Base-by-base conservation (phyloP, 2,888 invertebrate species). In the Acholoe squamosa region DNA sequence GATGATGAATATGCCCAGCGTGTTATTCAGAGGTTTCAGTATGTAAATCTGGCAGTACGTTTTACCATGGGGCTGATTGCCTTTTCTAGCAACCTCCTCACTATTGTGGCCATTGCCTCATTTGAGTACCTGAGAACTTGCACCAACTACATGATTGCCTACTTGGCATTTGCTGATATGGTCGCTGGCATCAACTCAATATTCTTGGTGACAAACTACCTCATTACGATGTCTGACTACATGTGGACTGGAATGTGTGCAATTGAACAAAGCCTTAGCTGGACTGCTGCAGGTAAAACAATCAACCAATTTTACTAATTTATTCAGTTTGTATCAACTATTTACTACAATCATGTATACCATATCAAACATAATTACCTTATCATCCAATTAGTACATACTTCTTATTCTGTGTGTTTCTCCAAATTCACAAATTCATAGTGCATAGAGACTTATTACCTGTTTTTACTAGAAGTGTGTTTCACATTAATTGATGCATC, bases 91-190 rank as follows among this genome's bases (percentile, higher is more conserved):
- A 71, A 71, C 25, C n/a, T 16, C 16, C 71, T 71, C 25, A 71
- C 71, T n/a, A 25, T 71, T 10, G 25, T 71, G 71, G n/a, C 71
- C 71, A 71, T 71, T 25, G 25, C 25, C 7, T 25, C n/a, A 16
- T 71, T 19, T 25, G 71, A 71, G 71, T 19, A 71, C 71, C 71
- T 71, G n/a, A 16, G n/a, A 10, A n/a, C 71, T n/a, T 71, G 71
- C 71, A 71, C 71, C 71, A 71, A 71, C 71, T 71, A 71, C 71
- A 16, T 71, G 22, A 25, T 71, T 25, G 71, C 71, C n/a, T 10
- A 10, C 12, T 25, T 71, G n/a, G 71, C n/a, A 16, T 10, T 71
- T 12, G 71, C 71, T 10, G 71, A 71, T 25, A 19, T 71, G 71
- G n/a, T 71, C 25, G 71, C 22, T 25, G 71, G 71, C 7, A 7